Conservation (phyloP, 2,797 vertebrate species). For the Chloroceryle amazona region DNA sequence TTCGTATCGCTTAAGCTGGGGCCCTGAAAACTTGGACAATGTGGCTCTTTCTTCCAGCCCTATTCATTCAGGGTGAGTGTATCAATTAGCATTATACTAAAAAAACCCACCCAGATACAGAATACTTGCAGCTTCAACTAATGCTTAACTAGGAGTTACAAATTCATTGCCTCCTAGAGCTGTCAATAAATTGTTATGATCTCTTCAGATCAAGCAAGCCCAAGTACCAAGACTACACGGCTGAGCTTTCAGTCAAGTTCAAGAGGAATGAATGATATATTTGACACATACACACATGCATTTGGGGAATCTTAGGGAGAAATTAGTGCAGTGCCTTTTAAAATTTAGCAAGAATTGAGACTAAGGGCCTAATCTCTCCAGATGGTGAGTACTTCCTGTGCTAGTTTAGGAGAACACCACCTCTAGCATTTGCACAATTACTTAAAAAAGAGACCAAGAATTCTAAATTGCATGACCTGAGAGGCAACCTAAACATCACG, state of each 20-base stretch:
- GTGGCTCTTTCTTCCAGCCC: constrained; percentile 95
- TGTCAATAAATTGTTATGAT: not conserved
- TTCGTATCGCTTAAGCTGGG: constrained; percentile 92
- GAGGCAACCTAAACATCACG: fast-evolving
- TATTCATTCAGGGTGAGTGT: constrained; percentile 94
- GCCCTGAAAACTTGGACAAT: constrained; percentile 95
- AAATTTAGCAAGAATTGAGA: not conserved
- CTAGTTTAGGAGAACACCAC: not conserved
- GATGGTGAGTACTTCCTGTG: not conserved
- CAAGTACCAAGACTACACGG: not conserved
- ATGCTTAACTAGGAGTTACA: constrained; percentile 5
- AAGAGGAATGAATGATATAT: not conserved
- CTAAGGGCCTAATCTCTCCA: not conserved
- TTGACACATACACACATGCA: no score
- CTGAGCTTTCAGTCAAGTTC: not conserved
- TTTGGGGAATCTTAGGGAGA: not conserved
- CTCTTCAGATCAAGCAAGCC: not conserved
- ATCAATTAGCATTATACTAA: constrained; percentile 37
- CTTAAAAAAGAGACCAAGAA: not conserved
- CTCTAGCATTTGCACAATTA: not conserved
- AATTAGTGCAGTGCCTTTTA: not conserved
- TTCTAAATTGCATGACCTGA: fast-evolving
- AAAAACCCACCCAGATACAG: not conserved
- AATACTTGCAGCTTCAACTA: constrained; percentile 49
- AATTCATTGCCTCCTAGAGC: not conserved